phyloP scores from a whole-genome alignment of 2,797 vertebrate genomes.

The Peromyscus eremicus region DNA sequence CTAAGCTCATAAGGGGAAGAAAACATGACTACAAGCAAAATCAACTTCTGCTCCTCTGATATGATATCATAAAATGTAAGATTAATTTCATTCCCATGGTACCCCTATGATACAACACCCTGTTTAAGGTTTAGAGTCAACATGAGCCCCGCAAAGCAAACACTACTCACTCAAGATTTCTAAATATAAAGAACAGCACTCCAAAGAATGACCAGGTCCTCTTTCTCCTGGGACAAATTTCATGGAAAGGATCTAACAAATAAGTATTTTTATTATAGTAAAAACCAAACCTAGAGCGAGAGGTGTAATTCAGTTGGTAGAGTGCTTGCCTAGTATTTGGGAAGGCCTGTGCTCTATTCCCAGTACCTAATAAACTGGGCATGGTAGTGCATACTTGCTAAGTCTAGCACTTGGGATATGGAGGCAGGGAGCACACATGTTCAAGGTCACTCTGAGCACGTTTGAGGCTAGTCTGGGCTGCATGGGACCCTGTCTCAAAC shows the following conservation, averaged over 20 bases:
- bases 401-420: background rate
- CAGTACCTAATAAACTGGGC: background rate
- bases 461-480: background rate
- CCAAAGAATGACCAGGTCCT: background rate
- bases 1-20: background rate
- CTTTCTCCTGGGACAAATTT: background rate
- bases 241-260: background rate
- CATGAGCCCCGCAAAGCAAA: background rate
- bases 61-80: background rate
- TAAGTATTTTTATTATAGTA: background rate
- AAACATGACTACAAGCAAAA: slow-evolving; percentile 24
- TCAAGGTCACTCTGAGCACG: background rate
- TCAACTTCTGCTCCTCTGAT: background rate
- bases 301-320: background rate
- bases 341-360: background rate
- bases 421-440: background rate
- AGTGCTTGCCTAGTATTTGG: background rate
- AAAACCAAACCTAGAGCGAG: background rate
- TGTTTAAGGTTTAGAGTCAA: background rate
- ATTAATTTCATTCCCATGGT: background rate
- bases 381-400: background rate
- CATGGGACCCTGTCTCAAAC: background rate
- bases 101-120: background rate
- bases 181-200: background rate
- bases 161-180: background rate